Conservation (phyloP, 2,113 vertebrate genomes). For the Mellivora capensis region DNA sequence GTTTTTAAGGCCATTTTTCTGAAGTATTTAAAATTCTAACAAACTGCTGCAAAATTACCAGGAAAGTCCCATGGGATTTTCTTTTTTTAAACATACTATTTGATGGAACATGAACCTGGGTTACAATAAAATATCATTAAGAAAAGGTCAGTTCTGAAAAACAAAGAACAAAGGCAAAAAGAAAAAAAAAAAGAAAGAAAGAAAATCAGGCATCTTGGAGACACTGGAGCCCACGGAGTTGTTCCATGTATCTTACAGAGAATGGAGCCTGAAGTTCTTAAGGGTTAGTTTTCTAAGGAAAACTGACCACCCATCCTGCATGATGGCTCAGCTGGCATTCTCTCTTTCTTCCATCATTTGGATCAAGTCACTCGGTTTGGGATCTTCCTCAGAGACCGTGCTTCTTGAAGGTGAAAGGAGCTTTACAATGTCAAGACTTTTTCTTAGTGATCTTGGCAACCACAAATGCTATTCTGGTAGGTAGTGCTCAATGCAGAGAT, state of each 20-base stretch:
- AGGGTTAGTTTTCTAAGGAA: not conserved
- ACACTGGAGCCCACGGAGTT: not conserved
- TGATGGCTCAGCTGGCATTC: not conserved
- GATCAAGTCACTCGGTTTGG: not conserved
- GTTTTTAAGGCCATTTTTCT: slow-evolving; percentile 74
- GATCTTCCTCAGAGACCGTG: not conserved
- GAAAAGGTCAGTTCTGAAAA: slow-evolving; percentile 53
- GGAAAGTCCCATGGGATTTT: slow-evolving; percentile 63
- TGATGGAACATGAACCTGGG: slow-evolving; percentile 72
- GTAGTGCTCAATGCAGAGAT: not conserved
- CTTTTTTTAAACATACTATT: slow-evolving; percentile 59
- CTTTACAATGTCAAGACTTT: not conserved
- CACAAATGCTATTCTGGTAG: not conserved
- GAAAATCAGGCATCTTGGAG: slow-evolving; percentile 26
- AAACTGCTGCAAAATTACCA: slow-evolving; percentile 77
- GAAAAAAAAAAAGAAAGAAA: not conserved
- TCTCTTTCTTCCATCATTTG: not conserved
- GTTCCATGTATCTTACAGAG: not conserved
- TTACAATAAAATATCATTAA: slow-evolving; percentile 74
- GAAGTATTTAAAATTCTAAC: slow-evolving; percentile 73
- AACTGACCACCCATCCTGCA: not conserved
- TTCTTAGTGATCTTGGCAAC: not conserved
- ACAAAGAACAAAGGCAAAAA: slow-evolving; percentile 64
- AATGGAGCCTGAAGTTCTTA: not conserved
- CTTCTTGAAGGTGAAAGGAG: not conserved